Base-by-base conservation (phyloP, 2,113 vertebrate genomes). In the Tragelaphus strepsiceros region DNA sequence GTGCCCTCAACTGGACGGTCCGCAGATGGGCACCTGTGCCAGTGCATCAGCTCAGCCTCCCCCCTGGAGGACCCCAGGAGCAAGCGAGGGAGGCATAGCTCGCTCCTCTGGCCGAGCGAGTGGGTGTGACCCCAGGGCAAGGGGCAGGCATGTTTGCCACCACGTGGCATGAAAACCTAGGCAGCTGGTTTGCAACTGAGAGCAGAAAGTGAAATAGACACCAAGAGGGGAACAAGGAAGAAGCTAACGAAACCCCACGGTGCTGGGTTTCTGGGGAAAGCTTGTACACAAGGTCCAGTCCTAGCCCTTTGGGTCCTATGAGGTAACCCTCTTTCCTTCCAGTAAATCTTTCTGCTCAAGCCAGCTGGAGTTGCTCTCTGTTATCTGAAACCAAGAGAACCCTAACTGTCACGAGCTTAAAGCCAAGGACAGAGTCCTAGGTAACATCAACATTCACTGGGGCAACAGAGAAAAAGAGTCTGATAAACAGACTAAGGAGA, bases 291-390 rank as follows among this genome's bases (percentile, higher is more conserved):
- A 64, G 62, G 39, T 88, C 91, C 90, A 64, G 83, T 19, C 96
- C 9, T 35, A 64, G 74, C 78, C 84, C 88, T 97, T 61, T 56
- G 82, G 94, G 97, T 97, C 96, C 94, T 97, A 15, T 97, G 94
- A 98, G 96, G 97, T 95, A 83, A 97, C 82, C 43, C n/a, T 74
- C 49, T 16, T 56, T 58, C 96, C 91, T 93, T 97, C 93, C 97
- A 97, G 87, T 89, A 96, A 94, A 96, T 92, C 95, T 85, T 67
- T 88, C 96, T 61, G n/a, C 92, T 74, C n/a, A 16, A 84, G 94
- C 97, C 97, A 97, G 96, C 94, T 96, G 96, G 96, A 96, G 91
- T 80, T 62, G 78, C 80, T 97, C 92, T 94, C 90, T 96, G 96
- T 97, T 89, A 97, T 94, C 93, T 93, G 91, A 98, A 97, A 97